Conservation (phyloP, 35 echinoderm and acorn worm species). For the Hemicentrotus pulcherrimus region DNA sequence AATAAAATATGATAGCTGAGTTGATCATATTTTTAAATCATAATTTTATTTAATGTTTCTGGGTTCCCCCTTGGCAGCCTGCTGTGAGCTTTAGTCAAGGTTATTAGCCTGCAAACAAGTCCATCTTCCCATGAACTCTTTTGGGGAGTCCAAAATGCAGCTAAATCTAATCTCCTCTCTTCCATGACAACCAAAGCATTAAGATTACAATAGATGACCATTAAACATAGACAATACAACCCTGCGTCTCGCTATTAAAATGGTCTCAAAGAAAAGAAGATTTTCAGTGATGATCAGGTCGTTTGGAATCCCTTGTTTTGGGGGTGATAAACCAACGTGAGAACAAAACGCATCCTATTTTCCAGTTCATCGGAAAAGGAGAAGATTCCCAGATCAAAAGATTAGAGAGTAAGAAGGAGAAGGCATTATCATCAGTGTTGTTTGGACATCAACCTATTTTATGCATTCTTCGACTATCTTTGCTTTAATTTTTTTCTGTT, state of each 20-base stretch:
- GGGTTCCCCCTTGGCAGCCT: too few relatives aligned
- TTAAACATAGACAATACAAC: neutral
- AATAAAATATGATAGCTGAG: too few relatives aligned
- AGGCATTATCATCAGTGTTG: neutral
- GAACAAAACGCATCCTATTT: neutral
- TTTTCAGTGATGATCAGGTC: neutral
- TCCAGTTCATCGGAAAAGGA: neutral
- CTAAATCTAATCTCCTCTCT: neutral
- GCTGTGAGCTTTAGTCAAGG: too few relatives aligned
- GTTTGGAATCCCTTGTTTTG: neutral
- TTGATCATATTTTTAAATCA: too few relatives aligned
- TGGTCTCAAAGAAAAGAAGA: neutral
- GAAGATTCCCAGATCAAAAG: neutral
- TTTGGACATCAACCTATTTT: neutral
- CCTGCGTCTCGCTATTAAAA: neutral
- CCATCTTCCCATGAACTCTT: neutral
- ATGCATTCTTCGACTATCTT: neutral
- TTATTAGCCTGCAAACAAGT: neutral
- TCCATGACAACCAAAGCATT: neutral
- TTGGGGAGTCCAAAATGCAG: too few relatives aligned
- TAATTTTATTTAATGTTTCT: too few relatives aligned
- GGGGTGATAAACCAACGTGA: neutral
- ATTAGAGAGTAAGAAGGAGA: neutral
- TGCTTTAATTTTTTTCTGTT: neutral
- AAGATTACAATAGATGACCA: slow-evolving; percentile 3